Percentiles rank a stretch among this genome's conserved stretches.
Conservation (phyloP, 1,140 invertebrate species). For the Drosophila guanche region DNA sequence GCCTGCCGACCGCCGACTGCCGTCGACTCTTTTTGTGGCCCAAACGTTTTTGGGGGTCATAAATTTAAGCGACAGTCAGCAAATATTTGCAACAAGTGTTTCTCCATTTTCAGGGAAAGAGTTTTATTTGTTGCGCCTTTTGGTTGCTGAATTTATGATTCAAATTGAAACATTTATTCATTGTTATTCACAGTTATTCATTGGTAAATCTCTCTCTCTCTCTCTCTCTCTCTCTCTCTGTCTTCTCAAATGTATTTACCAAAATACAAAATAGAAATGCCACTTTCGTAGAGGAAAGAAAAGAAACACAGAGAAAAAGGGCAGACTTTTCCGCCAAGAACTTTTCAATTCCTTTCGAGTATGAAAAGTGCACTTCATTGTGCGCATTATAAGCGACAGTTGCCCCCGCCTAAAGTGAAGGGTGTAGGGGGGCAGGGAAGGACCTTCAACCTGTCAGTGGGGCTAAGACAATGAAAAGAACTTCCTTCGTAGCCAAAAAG, state of each 20-base stretch:
- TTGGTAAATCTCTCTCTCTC: slow-evolving; percentile 33
- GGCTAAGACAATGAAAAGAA: slow-evolving; percentile 75
- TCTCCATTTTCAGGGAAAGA: slow-evolving; percentile 31
- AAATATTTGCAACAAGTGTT: slow-evolving; percentile 83
- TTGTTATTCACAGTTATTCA: slow-evolving; percentile 27
- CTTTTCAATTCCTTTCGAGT: slow-evolving; percentile 73
- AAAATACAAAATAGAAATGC: slow-evolving; percentile 37
- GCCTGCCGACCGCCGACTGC: slow-evolving; percentile 1
- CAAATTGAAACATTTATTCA: slow-evolving; percentile 25
- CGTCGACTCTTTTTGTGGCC: slow-evolving; percentile 23
- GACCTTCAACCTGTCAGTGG: slow-evolving; percentile 51
- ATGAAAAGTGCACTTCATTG: slow-evolving; percentile 82
- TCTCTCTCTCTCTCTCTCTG: slow-evolving; percentile 13
- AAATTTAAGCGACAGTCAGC: slow-evolving; percentile 83
- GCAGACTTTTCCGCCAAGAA: slow-evolving; percentile 45
- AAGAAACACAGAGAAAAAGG: slow-evolving; percentile 8
- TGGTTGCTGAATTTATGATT: slow-evolving; percentile 35
- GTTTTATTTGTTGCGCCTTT: slow-evolving; percentile 10
- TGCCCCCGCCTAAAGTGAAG: slow-evolving; percentile 7
- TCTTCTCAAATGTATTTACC: too few relatives aligned
- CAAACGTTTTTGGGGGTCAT: slow-evolving; percentile 60
- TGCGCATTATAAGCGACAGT: slow-evolving; percentile 78
- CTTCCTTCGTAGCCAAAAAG: slow-evolving; percentile 52
- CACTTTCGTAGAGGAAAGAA: slow-evolving; percentile 27
- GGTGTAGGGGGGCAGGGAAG: too few relatives aligned